These are phyloP conservation scores for Coelinius sp. DNA, from an alignment of 2,888 invertebrate genomes.

Conservation along the genomic window DNA sequence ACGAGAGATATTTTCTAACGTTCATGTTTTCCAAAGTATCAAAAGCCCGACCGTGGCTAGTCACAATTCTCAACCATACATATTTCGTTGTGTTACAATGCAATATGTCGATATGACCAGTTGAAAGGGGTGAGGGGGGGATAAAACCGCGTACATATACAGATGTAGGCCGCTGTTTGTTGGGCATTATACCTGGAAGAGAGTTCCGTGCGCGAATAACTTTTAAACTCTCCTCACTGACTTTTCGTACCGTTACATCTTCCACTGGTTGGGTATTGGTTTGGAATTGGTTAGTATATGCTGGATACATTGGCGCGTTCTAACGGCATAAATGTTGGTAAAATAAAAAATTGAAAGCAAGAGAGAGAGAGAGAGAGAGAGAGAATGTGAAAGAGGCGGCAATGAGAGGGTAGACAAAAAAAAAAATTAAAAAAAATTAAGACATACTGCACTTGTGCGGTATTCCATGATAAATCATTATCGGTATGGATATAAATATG, in stretches of 20 bases:
- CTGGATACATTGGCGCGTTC: slow-evolving; percentile 30
- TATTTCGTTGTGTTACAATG: neutral
- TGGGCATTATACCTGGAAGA: slow-evolving; percentile 9
- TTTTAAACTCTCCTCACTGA: slow-evolving; percentile 34
- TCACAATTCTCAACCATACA: slow-evolving; percentile 11
- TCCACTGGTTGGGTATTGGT: slow-evolving; percentile 8
- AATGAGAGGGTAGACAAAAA: no score
- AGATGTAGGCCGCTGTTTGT: slow-evolving; percentile 41
- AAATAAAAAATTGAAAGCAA: neutral
- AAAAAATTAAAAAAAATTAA: slow-evolving; percentile 34
- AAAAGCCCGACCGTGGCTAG: neutral
- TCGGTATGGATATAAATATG: slow-evolving; percentile 28
- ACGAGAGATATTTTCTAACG: slow-evolving; percentile 18
- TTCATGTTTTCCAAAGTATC: slow-evolving; percentile 19
- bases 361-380: neutral
- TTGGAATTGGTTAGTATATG: slow-evolving; percentile 10
- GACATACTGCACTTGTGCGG: slow-evolving; percentile 18
- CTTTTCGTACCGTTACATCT: slow-evolving; percentile 33
- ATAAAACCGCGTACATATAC: slow-evolving; percentile 15
- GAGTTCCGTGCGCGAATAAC: slow-evolving; percentile 31
- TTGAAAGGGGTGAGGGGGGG: neutral
- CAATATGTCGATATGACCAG: slow-evolving; percentile 24
- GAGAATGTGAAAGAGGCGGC: no score
- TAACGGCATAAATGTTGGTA: slow-evolving; percentile 33
- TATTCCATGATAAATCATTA: slow-evolving; percentile 37